Evolutionary conservation across 2,113 vertebrate species (phyloP).

Genomic region (Corythoichthys haematopterus): DNA sequence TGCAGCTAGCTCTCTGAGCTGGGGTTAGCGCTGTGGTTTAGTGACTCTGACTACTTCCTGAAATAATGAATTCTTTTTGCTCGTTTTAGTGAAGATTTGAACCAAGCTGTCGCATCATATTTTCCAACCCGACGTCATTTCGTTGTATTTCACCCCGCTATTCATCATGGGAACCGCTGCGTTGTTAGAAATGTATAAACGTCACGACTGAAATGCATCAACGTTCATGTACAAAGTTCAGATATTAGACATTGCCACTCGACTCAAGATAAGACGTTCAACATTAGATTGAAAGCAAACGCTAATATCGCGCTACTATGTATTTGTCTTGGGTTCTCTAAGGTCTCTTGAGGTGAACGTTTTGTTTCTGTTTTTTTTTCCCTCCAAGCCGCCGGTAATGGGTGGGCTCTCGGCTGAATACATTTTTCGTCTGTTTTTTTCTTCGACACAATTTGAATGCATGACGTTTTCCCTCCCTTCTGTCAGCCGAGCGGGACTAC

Average conservation of each 20-base stretch:
- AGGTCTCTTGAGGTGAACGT: not conserved
- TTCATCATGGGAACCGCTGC: not conserved
- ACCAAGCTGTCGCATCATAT: not conserved
- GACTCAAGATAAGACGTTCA: not conserved
- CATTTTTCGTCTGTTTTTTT: not conserved
- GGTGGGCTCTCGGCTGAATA: not conserved
- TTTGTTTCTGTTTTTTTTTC: not conserved
- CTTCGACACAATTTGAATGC: slow-evolving; percentile 62
- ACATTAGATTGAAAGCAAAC: not conserved
- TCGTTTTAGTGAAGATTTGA: not conserved
- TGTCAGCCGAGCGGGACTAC: slow-evolving; percentile 7
- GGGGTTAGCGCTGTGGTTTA: not conserved
- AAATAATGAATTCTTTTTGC: not conserved
- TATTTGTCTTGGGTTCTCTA: no score
- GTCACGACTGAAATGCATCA: not conserved
- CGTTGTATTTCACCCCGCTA: not conserved
- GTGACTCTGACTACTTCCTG: slow-evolving; percentile 43
- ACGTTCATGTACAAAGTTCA: slow-evolving; percentile 7
- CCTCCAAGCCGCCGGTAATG: not conserved
- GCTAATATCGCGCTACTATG: accelerated
- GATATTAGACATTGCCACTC: slow-evolving; percentile 12
- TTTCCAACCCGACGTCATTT: not conserved
- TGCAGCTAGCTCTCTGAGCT: slow-evolving; percentile 24
- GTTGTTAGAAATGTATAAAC: not conserved
- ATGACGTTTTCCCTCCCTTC: slow-evolving; percentile 69